Percentiles rank a stretch among this genome's conserved stretches.
phyloP scores from a whole-genome alignment of 1,140 invertebrate genomes.

The Drosophila tristis region DNA sequence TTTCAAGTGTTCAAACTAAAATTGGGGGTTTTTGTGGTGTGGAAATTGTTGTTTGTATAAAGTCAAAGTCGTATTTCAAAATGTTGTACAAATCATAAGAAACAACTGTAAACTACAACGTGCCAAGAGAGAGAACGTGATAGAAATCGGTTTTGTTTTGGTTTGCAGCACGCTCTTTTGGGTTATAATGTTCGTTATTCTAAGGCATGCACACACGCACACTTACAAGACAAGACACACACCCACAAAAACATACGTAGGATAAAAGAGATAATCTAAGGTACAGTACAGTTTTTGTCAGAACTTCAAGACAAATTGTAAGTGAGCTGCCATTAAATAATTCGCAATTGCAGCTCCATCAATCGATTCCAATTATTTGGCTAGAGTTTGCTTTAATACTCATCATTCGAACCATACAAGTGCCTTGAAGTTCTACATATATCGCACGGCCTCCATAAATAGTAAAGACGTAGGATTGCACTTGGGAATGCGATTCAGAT shows the following conservation, averaged over 20 bases:
- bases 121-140: too few species aligned
- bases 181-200: conserved; percentile 14
- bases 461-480: too few species aligned
- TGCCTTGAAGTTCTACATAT: too few species aligned
- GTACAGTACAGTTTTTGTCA: conserved; percentile 6
- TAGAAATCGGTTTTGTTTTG: too few species aligned
- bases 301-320: not conserved
- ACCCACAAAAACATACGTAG: conserved; percentile 18
- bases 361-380: too few species aligned
- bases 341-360: too few species aligned
- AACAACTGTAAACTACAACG: not conserved
- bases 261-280: conserved; percentile 11
- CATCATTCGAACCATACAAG: too few species aligned
- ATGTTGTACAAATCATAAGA: conserved; percentile 8
- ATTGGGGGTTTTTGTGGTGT: not conserved
- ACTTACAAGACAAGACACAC: conserved; percentile 25
- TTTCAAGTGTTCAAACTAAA: conserved; percentile 1
- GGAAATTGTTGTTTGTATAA: not conserved
- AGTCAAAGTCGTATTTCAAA: not conserved
- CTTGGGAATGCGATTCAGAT: too few species aligned
- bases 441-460: too few species aligned
- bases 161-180: not conserved
- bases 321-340: too few species aligned
- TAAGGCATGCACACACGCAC: conserved; percentile 27
- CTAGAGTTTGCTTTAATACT: too few species aligned